These are phyloP conservation scores for Allophyes oxyacanthae DNA, from an alignment of 2,888 invertebrate genomes.

Conservation along the genomic window DNA sequence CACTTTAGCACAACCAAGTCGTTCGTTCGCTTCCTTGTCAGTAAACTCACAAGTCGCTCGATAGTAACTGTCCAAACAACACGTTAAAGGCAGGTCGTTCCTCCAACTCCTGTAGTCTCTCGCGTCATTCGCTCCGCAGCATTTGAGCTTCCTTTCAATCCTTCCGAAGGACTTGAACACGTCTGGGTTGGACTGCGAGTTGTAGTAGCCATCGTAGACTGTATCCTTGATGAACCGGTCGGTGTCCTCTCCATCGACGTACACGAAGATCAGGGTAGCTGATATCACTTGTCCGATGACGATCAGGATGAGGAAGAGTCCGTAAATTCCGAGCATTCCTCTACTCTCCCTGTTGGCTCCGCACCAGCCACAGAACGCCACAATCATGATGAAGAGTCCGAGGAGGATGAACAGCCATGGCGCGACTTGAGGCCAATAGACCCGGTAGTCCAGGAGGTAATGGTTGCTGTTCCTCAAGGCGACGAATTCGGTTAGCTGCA, in stretches of 20 bases:
- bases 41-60: slow-evolving; percentile 84
- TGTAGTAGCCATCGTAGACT: slow-evolving; percentile 86
- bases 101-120: slow-evolving; percentile 85
- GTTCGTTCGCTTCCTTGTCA: slow-evolving; percentile 85
- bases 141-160: slow-evolving; percentile 81
- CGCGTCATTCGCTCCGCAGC: slow-evolving; percentile 86
- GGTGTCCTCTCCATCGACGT: slow-evolving; percentile 84
- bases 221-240: slow-evolving; percentile 85
- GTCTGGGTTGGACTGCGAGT: slow-evolving; percentile 82
- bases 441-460: slow-evolving; percentile 82
- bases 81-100: slow-evolving; percentile 82
- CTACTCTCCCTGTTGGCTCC: slow-evolving; percentile 80
- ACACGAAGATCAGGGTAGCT: slow-evolving; percentile 82
- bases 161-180: slow-evolving; percentile 80
- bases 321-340: slow-evolving; percentile 80
- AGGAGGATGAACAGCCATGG: slow-evolving; percentile 86
- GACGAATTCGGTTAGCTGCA: slow-evolving; percentile 83
- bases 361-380: slow-evolving; percentile 84
- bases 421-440: slow-evolving; percentile 86
- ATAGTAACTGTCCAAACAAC: slow-evolving; percentile 83
- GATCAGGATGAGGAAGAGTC: slow-evolving; percentile 77
- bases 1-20: slow-evolving; percentile 85
- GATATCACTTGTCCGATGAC: slow-evolving; percentile 78
- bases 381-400: slow-evolving; percentile 79
- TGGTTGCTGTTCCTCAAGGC: slow-evolving; percentile 83